phyloP scores from a whole-genome alignment of 2,113 vertebrate genomes.

The Urocolius indicus region DNA sequence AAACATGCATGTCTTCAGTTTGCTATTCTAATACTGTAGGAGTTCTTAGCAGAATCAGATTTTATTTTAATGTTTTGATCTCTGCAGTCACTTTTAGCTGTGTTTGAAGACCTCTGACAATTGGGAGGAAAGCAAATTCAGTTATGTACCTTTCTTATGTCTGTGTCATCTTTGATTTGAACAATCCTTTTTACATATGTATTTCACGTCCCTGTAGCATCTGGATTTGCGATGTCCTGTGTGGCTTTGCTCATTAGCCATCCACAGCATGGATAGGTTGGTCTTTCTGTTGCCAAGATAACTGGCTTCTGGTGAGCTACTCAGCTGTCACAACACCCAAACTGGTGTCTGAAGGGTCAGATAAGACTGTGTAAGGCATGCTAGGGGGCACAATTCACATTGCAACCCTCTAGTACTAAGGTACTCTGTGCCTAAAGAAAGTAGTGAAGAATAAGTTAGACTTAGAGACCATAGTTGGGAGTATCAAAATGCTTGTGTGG shows the following conservation, averaged over 20 bases:
- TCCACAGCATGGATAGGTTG: background rate
- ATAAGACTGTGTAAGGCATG: background rate
- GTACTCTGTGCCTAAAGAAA: background rate
- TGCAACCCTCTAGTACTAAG: background rate
- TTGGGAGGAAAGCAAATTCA: background rate
- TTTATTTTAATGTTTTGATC: background rate
- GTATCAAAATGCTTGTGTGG: fast-evolving
- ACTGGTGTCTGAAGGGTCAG: background rate
- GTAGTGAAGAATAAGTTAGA: background rate
- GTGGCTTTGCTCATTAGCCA: fast-evolving
- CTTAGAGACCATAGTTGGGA: fast-evolving
- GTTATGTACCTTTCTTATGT: background rate
- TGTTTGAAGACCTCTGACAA: background rate
- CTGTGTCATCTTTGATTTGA: background rate
- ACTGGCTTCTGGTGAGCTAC: background rate
- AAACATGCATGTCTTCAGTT: background rate
- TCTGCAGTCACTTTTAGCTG: background rate
- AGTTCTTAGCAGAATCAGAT: background rate
- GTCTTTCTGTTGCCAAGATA: background rate
- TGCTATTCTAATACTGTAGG: background rate
- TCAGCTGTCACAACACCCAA: background rate
- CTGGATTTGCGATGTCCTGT: background rate
- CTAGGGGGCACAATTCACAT: background rate
- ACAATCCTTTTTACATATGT: background rate
- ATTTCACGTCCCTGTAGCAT: background rate